Evolutionary conservation across 2,113 vertebrate genomes (phyloP).

Genomic region (Caranx ignobilis): DNA sequence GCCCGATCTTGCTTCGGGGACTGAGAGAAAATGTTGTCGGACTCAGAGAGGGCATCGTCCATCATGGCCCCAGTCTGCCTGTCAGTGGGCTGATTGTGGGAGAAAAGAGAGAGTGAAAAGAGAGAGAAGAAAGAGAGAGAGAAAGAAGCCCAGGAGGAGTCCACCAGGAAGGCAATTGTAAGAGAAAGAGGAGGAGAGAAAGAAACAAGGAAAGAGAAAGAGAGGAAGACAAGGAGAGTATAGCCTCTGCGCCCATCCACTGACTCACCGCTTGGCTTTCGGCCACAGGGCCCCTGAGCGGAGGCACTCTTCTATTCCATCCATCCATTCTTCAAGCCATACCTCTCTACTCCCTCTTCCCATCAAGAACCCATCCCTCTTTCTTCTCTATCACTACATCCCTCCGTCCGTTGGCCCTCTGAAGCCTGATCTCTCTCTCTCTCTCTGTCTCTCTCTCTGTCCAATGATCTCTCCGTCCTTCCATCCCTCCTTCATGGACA

Average conservation of each 20-base stretch:
- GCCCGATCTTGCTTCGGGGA: slow-evolving; percentile 80
- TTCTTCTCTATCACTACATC: slow-evolving; percentile 50
- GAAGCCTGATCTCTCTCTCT: slow-evolving; percentile 61
- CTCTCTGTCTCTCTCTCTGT: slow-evolving; percentile 45
- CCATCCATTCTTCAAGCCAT: slow-evolving; percentile 56
- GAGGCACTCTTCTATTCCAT: slow-evolving; percentile 54
- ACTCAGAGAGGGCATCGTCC: slow-evolving; percentile 84
- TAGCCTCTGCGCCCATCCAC: slow-evolving; percentile 54
- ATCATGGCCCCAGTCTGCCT: slow-evolving; percentile 80
- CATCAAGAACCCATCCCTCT: slow-evolving; percentile 60
- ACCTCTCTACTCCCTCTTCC: slow-evolving; percentile 53
- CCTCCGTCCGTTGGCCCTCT: slow-evolving; percentile 56
- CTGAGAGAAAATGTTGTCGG: slow-evolving; percentile 88
- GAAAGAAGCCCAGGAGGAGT: slow-evolving; percentile 63
- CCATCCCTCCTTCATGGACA: slow-evolving; percentile 81
- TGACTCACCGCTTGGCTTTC: slow-evolving; percentile 63
- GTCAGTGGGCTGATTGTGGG: slow-evolving; percentile 79
- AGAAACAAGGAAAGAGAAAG: slow-evolving; percentile 52
- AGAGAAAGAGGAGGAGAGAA: slow-evolving; percentile 58
- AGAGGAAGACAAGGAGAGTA: slow-evolving; percentile 59
- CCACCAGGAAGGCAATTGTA: slow-evolving; percentile 67
- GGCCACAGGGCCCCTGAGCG: slow-evolving; percentile 59
- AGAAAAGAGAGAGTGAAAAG: slow-evolving; percentile 73
- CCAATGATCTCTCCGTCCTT: slow-evolving; percentile 71
- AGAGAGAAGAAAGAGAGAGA: slow-evolving; percentile 58